A percentile compares a stretch with the other conserved stretches of the same genome.
Evolutionary conservation across 2,888 invertebrate species (phyloP).

Genomic region (Amblyjoppa proteus): DNA sequence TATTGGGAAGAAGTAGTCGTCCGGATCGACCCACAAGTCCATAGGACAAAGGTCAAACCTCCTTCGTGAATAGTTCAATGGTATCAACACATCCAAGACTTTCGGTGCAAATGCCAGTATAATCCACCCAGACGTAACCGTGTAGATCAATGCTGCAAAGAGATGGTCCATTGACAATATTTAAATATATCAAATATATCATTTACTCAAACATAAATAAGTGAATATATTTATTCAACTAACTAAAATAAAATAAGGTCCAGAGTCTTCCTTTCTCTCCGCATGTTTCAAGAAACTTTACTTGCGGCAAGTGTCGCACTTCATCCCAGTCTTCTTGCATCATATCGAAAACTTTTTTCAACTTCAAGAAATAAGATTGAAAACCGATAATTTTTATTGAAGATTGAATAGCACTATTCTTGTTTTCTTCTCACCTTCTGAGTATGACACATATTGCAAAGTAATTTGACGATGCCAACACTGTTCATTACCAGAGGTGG

Average conservation of each 20-base stretch:
- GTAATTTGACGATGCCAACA: not conserved
- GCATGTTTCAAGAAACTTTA: not conserved
- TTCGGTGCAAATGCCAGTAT: not conserved
- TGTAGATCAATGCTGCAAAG: not conserved
- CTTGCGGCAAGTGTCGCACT: not conserved
- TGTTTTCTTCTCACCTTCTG: not conserved
- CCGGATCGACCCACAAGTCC: conserved; percentile 26
- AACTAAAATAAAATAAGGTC: not conserved
- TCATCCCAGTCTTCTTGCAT: not conserved
- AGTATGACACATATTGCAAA: not conserved
- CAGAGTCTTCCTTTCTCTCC: not conserved
- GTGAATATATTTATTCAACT: not conserved
- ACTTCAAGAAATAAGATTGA: not conserved
- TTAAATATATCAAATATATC: too few relatives aligned
- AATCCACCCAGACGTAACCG: not conserved
- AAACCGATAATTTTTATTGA: not conserved
- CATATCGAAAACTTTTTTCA: conserved; percentile 4
- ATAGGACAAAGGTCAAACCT: not conserved
- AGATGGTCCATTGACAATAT: not conserved
- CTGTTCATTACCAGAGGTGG: not conserved
- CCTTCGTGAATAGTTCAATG: conserved; percentile 10
- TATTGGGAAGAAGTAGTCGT: conserved; percentile 19
- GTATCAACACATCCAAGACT: not conserved
- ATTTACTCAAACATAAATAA: not conserved
- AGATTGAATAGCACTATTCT: not conserved